These are phyloP conservation scores for Pomacea maculata DNA, from an alignment of 1,140 invertebrate species.

Conservation along the genomic window DNA sequence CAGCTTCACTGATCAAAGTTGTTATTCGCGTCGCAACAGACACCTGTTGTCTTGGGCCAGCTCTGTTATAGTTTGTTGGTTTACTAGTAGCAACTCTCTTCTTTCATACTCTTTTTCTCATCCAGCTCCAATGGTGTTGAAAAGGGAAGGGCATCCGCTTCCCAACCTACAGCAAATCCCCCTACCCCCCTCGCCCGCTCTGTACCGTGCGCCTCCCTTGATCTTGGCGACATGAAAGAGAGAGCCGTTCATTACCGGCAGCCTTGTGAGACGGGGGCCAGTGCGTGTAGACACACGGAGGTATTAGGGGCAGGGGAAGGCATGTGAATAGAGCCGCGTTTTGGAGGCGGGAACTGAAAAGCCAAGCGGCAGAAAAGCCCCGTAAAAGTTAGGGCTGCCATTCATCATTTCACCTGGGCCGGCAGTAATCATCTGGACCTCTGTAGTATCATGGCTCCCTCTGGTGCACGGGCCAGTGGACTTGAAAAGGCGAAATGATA, in stretches of 20 bases:
- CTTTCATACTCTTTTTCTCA: no score
- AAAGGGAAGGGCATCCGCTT: neutral
- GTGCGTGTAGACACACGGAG: neutral
- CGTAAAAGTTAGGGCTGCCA: neutral
- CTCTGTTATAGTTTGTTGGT: no score
- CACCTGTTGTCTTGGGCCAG: no score
- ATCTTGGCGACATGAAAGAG: conserved; percentile 12
- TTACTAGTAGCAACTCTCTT: no score
- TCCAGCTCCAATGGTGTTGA: neutral
- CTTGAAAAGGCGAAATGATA: conserved; percentile 26
- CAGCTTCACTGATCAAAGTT: no score
- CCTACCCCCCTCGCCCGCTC: neutral
- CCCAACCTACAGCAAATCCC: conserved; percentile 1
- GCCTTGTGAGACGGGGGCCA: conserved; percentile 1
- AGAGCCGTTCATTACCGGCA: conserved; percentile 18
- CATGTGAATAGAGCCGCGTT: neutral
- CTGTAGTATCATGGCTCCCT: neutral
- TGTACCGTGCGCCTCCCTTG: conserved; percentile 9
- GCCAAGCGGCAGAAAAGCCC: neutral
- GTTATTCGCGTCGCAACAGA: no score
- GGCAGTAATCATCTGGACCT: neutral
- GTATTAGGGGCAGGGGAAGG: neutral
- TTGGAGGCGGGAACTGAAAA: neutral
- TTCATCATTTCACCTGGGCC: no score
- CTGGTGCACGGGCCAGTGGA: conserved; percentile 15